These are phyloP conservation scores for Dione vanillae DNA, from an alignment of 2,888 invertebrate species.

Conservation along the genomic window DNA sequence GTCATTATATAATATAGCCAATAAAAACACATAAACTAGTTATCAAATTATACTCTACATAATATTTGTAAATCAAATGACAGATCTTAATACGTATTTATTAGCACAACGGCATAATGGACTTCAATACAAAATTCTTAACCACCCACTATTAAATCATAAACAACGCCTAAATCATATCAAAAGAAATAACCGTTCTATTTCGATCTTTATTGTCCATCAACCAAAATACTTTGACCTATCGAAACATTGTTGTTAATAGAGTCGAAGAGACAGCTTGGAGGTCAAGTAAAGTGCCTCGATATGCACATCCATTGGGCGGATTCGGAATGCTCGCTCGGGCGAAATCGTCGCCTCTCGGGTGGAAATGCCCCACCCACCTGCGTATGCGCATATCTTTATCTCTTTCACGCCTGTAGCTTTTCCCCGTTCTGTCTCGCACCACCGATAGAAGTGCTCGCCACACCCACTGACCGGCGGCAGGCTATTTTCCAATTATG, in stretches of 20 bases:
- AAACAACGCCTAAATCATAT: constrained; percentile 18
- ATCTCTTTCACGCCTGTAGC: constrained; percentile 58
- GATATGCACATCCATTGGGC: constrained; percentile 69
- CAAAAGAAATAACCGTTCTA: constrained; percentile 42
- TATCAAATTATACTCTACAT: not conserved
- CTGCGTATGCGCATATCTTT: constrained; percentile 55
- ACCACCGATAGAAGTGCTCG: constrained; percentile 57
- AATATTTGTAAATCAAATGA: not conserved
- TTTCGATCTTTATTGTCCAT: constrained; percentile 57
- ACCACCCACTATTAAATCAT: constrained; percentile 14
- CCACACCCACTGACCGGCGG: constrained; percentile 71
- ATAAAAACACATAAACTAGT: not conserved
- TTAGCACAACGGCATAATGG: constrained; percentile 6
- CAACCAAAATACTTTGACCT: constrained; percentile 54
- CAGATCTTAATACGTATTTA: constrained; percentile 13
- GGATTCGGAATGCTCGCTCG: constrained; percentile 70
- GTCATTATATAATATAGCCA: not conserved
- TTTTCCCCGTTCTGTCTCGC: constrained; percentile 59
- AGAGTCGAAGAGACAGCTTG: constrained; percentile 48
- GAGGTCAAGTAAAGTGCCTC: constrained; percentile 60
- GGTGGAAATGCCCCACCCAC: constrained; percentile 68
- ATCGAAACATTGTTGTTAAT: constrained; percentile 44
- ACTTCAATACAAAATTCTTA: constrained; percentile 5
- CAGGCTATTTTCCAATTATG: constrained; percentile 79
- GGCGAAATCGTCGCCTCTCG: constrained; percentile 68